phyloP scores from a whole-genome alignment of 2,113 vertebrate genomes.

The Orientallactaga bullata region DNA sequence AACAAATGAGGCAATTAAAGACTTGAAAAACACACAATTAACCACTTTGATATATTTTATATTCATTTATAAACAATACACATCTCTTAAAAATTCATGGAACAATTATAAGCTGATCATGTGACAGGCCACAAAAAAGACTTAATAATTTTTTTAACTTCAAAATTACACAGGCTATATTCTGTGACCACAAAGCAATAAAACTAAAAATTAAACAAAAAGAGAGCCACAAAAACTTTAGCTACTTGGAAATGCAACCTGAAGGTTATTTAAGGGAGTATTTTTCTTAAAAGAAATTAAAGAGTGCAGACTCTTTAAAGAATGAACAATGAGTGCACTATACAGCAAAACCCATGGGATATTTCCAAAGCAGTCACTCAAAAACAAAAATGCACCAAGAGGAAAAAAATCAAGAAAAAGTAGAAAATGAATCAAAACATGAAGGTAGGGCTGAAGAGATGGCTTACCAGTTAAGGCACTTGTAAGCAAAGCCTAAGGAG shows the following conservation, averaged over 20 bases:
- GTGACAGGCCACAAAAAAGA: conserved; percentile 60
- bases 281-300: conserved; percentile 60
- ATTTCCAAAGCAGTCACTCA: conserved; percentile 34
- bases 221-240: conserved; percentile 57
- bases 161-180: conserved; percentile 60
- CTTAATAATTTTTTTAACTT: conserved; percentile 48
- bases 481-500: no score
- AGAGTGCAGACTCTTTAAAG: conserved; percentile 69
- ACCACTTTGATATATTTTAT: conserved; percentile 26
- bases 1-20: neutral
- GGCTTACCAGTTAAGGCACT: no score
- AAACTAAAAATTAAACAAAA: conserved; percentile 75
- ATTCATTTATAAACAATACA: conserved; percentile 49
- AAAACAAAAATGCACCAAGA: conserved; percentile 4
- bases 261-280: conserved; percentile 64
- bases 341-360: conserved; percentile 27
- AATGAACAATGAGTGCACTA: conserved; percentile 60
- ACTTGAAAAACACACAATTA: conserved; percentile 28
- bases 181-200: conserved; percentile 66
- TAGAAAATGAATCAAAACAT: conserved; percentile 54
- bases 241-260: conserved; percentile 63
- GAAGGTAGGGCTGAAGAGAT: neutral
- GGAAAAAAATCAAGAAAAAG: conserved; percentile 28
- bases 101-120: conserved; percentile 57
- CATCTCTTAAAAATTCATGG: conserved; percentile 50